Conservation (phyloP, 2,888 invertebrate species). For the Pammene fasciana region DNA sequence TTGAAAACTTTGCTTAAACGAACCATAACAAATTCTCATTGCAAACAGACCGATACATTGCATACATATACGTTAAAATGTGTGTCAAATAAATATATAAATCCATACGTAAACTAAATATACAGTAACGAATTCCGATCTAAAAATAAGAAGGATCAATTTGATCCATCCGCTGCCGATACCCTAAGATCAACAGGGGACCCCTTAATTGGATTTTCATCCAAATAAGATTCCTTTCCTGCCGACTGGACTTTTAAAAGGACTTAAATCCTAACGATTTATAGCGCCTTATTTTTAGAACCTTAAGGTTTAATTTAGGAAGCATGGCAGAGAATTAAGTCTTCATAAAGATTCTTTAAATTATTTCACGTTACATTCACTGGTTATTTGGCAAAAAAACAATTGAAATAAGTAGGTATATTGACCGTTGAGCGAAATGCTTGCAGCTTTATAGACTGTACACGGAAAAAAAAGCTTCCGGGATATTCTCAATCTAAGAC, state of each 20-base stretch:
- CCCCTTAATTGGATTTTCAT: constrained; percentile 26
- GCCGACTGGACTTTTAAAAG: neutral
- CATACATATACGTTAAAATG: no score
- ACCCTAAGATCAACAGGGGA: constrained; percentile 29
- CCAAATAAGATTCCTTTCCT: constrained; percentile 13
- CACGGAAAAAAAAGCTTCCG: no score
- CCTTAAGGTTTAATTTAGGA: constrained; percentile 55
- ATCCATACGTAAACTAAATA: neutral
- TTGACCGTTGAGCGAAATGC: no score
- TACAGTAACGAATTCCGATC: neutral
- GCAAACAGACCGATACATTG: no score
- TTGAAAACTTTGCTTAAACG: no score
- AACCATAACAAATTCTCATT: no score
- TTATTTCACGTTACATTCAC: neutral
- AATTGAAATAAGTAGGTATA: neutral
- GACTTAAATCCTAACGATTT: neutral
- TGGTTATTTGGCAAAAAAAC: neutral
- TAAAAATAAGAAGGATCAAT: constrained; percentile 17
- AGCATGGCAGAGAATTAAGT: constrained; percentile 39
- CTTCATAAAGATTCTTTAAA: neutral
- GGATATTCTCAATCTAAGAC: no score
- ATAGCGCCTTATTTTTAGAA: no score
- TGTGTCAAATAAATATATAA: neutral
- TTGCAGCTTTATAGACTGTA: no score
- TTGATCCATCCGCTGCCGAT: constrained; percentile 5